Evolutionary conservation across 2,113 vertebrate genomes (phyloP).

Genomic region (Macrotus californicus): DNA sequence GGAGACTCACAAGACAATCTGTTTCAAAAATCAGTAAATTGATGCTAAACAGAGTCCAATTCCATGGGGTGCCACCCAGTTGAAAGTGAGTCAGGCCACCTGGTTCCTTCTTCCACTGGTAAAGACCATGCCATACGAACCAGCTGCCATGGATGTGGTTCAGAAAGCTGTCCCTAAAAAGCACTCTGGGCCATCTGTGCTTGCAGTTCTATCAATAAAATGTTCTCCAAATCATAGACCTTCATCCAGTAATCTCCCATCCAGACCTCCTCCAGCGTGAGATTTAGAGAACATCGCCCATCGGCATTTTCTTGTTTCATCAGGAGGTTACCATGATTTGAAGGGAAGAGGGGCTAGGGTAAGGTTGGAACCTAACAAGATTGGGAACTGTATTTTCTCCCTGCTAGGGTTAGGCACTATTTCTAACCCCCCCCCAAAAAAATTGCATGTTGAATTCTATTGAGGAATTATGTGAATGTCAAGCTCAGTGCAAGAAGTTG

Average conservation of each 20-base stretch:
- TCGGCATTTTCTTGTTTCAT: not conserved
- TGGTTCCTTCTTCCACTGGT: slow-evolving; percentile 53
- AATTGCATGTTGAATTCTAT: not conserved
- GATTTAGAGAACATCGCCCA: not conserved
- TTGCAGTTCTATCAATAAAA: slow-evolving; percentile 53
- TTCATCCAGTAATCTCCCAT: slow-evolving; percentile 24
- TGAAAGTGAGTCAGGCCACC: slow-evolving; percentile 61
- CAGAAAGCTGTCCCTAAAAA: slow-evolving; percentile 63
- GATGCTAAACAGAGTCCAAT: slow-evolving; percentile 48
- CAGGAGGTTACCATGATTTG: not conserved
- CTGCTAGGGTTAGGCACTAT: not conserved
- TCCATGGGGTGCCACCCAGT: slow-evolving; percentile 7
- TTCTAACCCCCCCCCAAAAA: too few species aligned
- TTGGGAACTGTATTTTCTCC: not conserved
- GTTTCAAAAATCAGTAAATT: slow-evolving; percentile 28
- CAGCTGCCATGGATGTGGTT: slow-evolving; percentile 56
- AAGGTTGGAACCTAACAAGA: not conserved
- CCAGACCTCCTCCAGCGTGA: not conserved
- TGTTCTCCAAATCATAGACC: slow-evolving; percentile 46
- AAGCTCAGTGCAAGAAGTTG: not conserved
- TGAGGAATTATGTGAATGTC: not conserved
- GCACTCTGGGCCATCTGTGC: slow-evolving; percentile 39
- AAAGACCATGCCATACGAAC: slow-evolving; percentile 34
- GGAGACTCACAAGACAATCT: not conserved
- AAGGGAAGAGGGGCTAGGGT: rapidly evolving